Conservation (phyloP, 2,888 invertebrate species). For the Eupithecia subfuscata region DNA sequence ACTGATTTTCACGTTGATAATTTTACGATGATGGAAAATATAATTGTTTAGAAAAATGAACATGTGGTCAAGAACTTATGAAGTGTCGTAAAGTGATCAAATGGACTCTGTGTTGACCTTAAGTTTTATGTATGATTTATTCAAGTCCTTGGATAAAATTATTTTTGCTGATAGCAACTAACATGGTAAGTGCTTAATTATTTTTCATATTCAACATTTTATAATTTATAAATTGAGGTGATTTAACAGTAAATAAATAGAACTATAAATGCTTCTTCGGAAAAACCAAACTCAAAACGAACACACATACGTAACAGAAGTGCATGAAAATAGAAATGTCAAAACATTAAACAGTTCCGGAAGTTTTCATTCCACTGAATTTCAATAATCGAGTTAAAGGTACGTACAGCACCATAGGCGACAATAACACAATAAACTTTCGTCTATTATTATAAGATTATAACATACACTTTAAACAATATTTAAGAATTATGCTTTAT, state of each 20-base stretch:
- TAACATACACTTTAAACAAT: background rate
- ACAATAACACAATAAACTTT: background rate
- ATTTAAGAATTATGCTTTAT: background rate
- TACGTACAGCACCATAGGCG: background rate
- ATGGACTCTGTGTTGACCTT: constrained; percentile 74
- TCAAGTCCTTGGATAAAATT: constrained; percentile 80
- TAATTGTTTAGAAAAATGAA: constrained; percentile 4
- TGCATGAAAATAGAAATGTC: constrained; percentile 5
- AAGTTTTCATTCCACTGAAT: constrained; percentile 1
- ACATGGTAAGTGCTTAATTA: constrained; percentile 71
- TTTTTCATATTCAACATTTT: background rate
- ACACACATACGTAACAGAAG: background rate
- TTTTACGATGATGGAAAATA: constrained; percentile 16
- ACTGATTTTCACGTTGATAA: constrained; percentile 12
- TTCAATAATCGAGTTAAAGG: background rate
- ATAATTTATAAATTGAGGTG: background rate
- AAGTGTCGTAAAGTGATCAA: constrained; percentile 68
- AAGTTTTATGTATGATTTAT: constrained; percentile 84
- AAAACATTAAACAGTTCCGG: background rate
- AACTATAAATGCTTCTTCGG: no score
- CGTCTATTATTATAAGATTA: background rate
- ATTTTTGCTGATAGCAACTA: constrained; percentile 82
- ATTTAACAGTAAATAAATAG: background rate
- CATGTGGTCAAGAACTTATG: constrained; percentile 51
- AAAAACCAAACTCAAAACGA: background rate